phyloP scores from a whole-genome alignment of 2,113 vertebrate genomes.

The Dipodomys spectabilis region DNA sequence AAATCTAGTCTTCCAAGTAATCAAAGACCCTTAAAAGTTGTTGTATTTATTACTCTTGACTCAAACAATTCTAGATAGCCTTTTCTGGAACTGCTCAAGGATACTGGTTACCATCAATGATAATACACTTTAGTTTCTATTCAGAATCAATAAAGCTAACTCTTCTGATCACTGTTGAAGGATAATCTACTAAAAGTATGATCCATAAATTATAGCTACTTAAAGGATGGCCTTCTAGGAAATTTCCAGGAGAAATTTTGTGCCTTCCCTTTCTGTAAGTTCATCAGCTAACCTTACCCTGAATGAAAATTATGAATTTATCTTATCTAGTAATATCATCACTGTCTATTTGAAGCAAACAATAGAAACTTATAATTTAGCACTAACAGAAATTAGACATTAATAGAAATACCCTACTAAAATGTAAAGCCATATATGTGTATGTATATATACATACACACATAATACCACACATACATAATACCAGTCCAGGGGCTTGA shows the following conservation, averaged over 20 bases:
- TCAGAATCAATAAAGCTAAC: conserved; percentile 24
- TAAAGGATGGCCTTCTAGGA: background rate
- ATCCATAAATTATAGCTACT: background rate
- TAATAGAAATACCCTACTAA: background rate
- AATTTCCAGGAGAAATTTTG: background rate
- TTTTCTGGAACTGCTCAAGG: background rate
- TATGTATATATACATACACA: background rate
- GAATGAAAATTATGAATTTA: conserved; percentile 10
- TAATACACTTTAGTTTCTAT: conserved; percentile 28
- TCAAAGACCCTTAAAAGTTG: conserved; percentile 5
- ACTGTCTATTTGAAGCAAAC: background rate
- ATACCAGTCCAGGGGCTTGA: too few relatives aligned
- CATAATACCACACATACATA: too few relatives aligned
- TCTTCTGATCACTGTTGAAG: background rate
- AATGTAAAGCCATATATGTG: background rate
- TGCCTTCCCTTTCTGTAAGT: background rate
- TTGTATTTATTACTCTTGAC: conserved; percentile 20
- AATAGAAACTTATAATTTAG: conserved; percentile 37
- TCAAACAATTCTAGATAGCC: conserved; percentile 51
- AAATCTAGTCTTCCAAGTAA: conserved; percentile 47
- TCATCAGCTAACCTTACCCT: conserved; percentile 25
- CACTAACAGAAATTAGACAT: background rate
- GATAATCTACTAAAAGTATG: background rate
- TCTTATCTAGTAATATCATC: conserved; percentile 6
- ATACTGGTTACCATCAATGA: background rate